Conservation (phyloP, 2,888 invertebrate species). For the Leucozona laternaria region DNA sequence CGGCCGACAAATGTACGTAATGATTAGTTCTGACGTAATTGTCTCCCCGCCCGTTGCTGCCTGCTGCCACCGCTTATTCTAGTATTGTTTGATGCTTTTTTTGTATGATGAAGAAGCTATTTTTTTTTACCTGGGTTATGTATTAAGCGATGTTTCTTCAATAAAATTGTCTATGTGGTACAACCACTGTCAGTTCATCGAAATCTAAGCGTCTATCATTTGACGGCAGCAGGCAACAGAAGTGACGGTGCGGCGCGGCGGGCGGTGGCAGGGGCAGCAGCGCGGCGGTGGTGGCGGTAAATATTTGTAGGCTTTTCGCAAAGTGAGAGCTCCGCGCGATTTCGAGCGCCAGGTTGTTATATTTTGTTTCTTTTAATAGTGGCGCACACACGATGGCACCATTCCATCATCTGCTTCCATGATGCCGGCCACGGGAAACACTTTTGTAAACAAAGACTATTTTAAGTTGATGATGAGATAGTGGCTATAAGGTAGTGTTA, state of each 20-base stretch:
- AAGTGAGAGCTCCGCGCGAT: constrained; percentile 26
- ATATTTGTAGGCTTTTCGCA: constrained; percentile 41
- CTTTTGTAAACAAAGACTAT: constrained; percentile 70
- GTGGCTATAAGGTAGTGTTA: constrained; percentile 47
- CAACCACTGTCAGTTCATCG: constrained; percentile 45
- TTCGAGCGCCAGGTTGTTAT: constrained; percentile 63
- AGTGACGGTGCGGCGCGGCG: background rate
- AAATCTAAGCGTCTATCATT: constrained; percentile 61
- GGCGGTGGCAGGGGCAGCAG: background rate
- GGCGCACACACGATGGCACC: constrained; percentile 69
- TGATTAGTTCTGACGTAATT: constrained; percentile 69
- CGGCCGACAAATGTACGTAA: constrained; percentile 42
- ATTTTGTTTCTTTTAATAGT: constrained; percentile 52
- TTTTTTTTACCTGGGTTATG: constrained; percentile 46
- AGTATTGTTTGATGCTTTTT: constrained; percentile 13
- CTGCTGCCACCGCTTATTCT: background rate
- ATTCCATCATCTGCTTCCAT: constrained; percentile 68
- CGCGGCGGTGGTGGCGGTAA: background rate
- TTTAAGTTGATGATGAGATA: constrained; percentile 69
- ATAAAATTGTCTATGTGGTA: constrained; percentile 40
- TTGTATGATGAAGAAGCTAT: constrained; percentile 3
- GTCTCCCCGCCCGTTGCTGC: constrained; percentile 28
- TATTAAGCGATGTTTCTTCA: constrained; percentile 39
- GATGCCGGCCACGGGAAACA: constrained; percentile 65
- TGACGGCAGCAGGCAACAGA: constrained; percentile 26